Evolutionary conservation across 2,113 vertebrate species (phyloP).

Genomic region (Pagrus major): DNA sequence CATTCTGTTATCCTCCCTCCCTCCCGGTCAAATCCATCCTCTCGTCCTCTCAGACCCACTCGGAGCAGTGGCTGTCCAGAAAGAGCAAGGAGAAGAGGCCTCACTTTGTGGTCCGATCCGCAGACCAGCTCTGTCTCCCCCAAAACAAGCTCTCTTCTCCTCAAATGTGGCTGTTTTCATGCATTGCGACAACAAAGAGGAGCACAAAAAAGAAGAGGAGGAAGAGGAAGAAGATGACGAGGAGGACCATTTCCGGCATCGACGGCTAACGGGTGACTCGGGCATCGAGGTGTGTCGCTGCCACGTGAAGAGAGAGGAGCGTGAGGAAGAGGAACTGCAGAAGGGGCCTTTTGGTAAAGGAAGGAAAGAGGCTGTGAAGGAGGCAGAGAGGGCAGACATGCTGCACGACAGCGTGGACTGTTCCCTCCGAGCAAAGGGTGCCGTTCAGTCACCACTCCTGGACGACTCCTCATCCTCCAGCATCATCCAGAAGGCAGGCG

Average conservation of each 20-base stretch:
- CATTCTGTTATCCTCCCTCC: constrained; percentile 62
- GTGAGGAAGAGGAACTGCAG: constrained; percentile 52
- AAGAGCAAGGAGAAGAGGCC: constrained; percentile 36
- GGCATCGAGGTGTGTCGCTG: constrained; percentile 94
- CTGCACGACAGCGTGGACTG: constrained; percentile 79
- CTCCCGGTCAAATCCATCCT: constrained; percentile 54
- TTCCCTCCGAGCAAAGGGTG: constrained; percentile 58
- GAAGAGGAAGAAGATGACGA: constrained; percentile 77
- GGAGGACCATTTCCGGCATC: constrained; percentile 87
- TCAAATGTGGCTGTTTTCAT: constrained; percentile 77
- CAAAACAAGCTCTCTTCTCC: constrained; percentile 76
- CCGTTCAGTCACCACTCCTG: constrained; percentile 23
- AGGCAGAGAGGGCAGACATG: constrained; percentile 29
- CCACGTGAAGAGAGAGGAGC: constrained; percentile 77
- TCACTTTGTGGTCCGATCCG: constrained; percentile 24
- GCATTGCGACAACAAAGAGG: constrained; percentile 63
- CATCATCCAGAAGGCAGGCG: constrained; percentile 48
- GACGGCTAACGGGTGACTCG: constrained; percentile 92
- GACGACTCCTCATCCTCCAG: constrained; percentile 50
- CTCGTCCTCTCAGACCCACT: constrained; percentile 70
- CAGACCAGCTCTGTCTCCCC: constrained; percentile 36
- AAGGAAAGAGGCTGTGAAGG: constrained; percentile 43
- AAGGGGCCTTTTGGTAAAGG: constrained; percentile 39
- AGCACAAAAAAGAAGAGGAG: constrained; percentile 74
- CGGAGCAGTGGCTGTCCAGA: constrained; percentile 38